Percentiles rank a stretch among this genome's conserved stretches.
Conservation (phyloP, 1,140 invertebrate species). For the Phenacoccus solenopsis region DNA sequence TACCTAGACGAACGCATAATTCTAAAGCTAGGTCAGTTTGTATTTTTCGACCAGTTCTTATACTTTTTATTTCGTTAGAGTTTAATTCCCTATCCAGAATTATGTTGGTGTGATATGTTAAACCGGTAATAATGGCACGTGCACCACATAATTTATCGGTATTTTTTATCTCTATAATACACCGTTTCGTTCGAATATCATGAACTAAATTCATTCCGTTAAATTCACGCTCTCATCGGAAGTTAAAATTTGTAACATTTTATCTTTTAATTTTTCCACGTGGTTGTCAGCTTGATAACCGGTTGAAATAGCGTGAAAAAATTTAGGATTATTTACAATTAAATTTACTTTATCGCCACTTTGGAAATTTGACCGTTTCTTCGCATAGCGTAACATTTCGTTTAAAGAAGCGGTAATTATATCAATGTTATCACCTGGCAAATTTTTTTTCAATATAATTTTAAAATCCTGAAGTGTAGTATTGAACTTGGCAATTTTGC, state of each 20-base stretch:
- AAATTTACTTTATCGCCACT: background rate
- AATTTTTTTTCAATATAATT: background rate
- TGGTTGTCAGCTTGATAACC: background rate
- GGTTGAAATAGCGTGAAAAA: too few species aligned
- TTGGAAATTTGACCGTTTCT: background rate
- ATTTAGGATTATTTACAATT: background rate
- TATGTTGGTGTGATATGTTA: too few species aligned
- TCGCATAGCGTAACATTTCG: background rate
- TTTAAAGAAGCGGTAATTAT: background rate
- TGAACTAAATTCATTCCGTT: background rate
- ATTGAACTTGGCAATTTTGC: too few species aligned
- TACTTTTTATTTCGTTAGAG: background rate
- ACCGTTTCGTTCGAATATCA: too few species aligned
- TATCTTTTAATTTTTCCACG: background rate
- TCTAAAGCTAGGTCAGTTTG: conserved; percentile 10
- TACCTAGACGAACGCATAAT: background rate
- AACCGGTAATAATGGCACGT: too few species aligned
- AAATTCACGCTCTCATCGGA: background rate
- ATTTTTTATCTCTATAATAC: too few species aligned
- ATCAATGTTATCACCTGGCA: background rate
- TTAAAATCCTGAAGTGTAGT: too few species aligned
- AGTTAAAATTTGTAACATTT: background rate
- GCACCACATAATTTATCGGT: too few species aligned
- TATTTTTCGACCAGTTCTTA: conserved; percentile 10
- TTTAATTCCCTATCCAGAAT: too few species aligned